These are phyloP conservation scores for Pseudolaguvia tuberculata DNA, from an alignment of 2,113 vertebrate genomes.

Conservation along the genomic window DNA sequence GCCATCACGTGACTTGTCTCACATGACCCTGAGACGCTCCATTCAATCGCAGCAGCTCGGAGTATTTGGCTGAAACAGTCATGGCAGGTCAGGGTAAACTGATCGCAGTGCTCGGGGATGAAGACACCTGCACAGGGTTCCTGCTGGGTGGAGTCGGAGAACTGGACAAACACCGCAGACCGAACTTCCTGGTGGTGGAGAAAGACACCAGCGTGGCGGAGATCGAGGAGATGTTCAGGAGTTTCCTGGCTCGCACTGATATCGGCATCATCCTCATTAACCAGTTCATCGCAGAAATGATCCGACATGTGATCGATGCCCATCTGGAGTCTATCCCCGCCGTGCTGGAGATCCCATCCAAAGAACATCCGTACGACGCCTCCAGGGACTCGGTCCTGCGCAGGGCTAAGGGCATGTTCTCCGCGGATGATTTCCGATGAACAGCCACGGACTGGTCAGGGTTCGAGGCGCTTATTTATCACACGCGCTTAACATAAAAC, in stretches of 20 bases:
- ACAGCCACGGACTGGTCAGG: too few relatives aligned
- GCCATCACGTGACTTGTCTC: not conserved
- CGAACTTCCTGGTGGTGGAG: conserved; percentile 92
- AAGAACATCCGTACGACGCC: conserved; percentile 91
- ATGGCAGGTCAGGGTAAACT: conserved; percentile 81
- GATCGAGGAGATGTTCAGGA: conserved; percentile 93
- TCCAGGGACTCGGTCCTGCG: conserved; percentile 92
- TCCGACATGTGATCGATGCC: conserved; percentile 85
- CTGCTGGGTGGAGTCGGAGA: conserved; percentile 88
- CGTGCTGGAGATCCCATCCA: conserved; percentile 89
- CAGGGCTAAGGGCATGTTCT: conserved; percentile 89
- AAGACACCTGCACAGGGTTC: conserved; percentile 92
- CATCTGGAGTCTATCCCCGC: conserved; percentile 85
- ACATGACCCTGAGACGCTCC: not conserved
- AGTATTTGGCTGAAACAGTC: not conserved
- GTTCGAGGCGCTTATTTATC: too few relatives aligned
- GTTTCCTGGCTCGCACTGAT: conserved; percentile 82
- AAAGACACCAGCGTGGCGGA: conserved; percentile 89
- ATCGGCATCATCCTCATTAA: conserved; percentile 94
- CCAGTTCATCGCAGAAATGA: conserved; percentile 93
- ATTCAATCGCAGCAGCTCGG: not conserved
- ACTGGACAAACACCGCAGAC: conserved; percentile 91
- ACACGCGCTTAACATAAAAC: too few relatives aligned
- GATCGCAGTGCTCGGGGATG: conserved; percentile 91
- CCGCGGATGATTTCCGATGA: conserved; percentile 81